Percentiles rank a stretch among this genome's conserved stretches.
Evolutionary conservation across 2,888 invertebrate genomes (phyloP).

Genomic region (Pasiphila rectangulata): DNA sequence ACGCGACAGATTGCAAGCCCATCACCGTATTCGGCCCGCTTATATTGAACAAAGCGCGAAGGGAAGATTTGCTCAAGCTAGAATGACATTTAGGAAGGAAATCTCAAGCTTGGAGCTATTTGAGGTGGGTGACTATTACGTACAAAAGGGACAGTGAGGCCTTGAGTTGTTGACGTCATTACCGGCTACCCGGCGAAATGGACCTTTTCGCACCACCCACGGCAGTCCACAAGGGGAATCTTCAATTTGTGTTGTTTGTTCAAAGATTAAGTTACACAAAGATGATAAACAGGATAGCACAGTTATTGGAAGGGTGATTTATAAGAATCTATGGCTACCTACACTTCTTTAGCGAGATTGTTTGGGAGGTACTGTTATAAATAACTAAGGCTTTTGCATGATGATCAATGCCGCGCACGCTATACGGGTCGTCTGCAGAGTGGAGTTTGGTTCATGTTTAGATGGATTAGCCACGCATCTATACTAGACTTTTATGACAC

Average conservation of each 20-base stretch:
- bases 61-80: conserved; percentile 4
- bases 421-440: no score
- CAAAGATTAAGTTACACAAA: conserved; percentile 27
- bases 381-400: no score
- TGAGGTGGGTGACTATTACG: conserved; percentile 23
- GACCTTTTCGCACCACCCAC: conserved; percentile 29
- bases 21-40: background rate
- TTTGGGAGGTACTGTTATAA: no score
- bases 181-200: conserved; percentile 26
- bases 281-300: conserved; percentile 15
- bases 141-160: conserved; percentile 34
- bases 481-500: no score
- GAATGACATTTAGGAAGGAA: conserved; percentile 22
- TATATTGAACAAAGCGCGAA: background rate
- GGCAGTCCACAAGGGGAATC: conserved; percentile 21
- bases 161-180: conserved; percentile 31
- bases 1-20: background rate
- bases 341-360: no score
- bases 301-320: background rate
- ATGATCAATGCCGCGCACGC: no score
- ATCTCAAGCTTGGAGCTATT: conserved; percentile 17
- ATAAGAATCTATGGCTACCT: background rate
- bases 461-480: no score
- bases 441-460: no score
- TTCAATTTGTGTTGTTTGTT: conserved; percentile 26